Percentiles rank a stretch among this genome's conserved stretches.
These are phyloP conservation scores for Eretmochelys imbricata DNA, from an alignment of 2,113 vertebrate species.

Conservation along the genomic window DNA sequence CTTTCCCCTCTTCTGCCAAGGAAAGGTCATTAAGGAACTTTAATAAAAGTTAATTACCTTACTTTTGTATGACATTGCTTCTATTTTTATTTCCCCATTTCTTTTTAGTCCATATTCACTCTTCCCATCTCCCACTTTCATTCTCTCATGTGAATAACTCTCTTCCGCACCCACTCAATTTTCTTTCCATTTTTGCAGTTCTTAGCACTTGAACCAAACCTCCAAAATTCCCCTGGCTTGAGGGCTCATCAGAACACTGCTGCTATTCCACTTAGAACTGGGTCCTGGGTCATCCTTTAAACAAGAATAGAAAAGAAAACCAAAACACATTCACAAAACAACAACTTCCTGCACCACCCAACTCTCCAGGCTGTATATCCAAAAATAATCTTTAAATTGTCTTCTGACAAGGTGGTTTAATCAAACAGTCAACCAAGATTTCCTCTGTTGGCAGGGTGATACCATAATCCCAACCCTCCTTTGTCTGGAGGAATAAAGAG, in stretches of 20 bases:
- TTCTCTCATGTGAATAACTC: not conserved
- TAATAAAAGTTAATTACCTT: not conserved
- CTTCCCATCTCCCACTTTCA: fast-evolving
- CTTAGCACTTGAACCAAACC: not conserved
- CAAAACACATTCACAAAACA: not conserved
- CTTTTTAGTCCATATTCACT: not conserved
- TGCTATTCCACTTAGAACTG: not conserved
- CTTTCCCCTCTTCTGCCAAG: not conserved
- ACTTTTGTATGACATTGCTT: not conserved
- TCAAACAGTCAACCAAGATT: not conserved
- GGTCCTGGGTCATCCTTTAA: not conserved
- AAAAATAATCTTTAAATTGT: not conserved
- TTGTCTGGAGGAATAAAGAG: not conserved
- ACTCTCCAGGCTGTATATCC: not conserved
- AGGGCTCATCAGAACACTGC: not conserved
- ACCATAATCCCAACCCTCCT: not conserved
- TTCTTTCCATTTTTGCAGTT: not conserved
- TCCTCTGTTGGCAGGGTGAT: not conserved
- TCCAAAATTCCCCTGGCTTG: not conserved
- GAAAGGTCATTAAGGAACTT: not conserved
- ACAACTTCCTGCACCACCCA: not conserved
- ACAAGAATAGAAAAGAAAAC: not conserved
- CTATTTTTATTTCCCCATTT: not conserved
- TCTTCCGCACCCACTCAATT: not conserved
- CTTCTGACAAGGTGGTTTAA: not conserved